Evolutionary conservation across 2,888 invertebrate genomes (phyloP).

Genomic region (Venustoraphidia nigricollis): DNA sequence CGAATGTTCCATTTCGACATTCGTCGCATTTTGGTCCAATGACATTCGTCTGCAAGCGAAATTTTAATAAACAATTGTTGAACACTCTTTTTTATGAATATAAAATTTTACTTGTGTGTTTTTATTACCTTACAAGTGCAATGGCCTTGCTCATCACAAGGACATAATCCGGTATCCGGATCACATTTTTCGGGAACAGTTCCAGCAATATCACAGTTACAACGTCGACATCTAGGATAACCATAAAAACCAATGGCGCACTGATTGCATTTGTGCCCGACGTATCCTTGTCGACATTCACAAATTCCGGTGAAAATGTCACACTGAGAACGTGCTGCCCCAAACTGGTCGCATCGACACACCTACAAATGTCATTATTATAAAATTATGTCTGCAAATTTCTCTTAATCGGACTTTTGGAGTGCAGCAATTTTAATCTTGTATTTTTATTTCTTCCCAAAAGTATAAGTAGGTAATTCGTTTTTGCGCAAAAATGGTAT

Average conservation of each 20-base stretch:
- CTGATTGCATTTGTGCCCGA: constrained; percentile 59
- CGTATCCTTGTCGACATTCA: constrained; percentile 56
- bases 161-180: constrained; percentile 37
- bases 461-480: no score
- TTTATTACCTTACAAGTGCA: constrained; percentile 74
- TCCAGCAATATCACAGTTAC: constrained; percentile 67
- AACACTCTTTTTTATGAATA: not conserved
- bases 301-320: constrained; percentile 55
- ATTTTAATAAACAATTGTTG: not conserved
- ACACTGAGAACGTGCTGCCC: constrained; percentile 54
- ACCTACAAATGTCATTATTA: constrained; percentile 21
- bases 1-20: constrained; percentile 78
- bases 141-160: constrained; percentile 57
- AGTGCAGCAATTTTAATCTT: no score
- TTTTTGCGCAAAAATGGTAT: constrained; percentile 7
- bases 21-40: constrained; percentile 69
- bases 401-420: no score
- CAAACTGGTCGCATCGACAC: constrained; percentile 59
- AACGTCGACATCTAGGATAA: constrained; percentile 73
- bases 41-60: constrained; percentile 50
- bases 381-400: no score
- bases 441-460: no score
- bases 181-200: constrained; percentile 33
- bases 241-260: constrained; percentile 82
- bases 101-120: not conserved